These are phyloP conservation scores for Hippopotamus amphibius DNA, from an alignment of 2,113 vertebrate genomes.

Conservation along the genomic window DNA sequence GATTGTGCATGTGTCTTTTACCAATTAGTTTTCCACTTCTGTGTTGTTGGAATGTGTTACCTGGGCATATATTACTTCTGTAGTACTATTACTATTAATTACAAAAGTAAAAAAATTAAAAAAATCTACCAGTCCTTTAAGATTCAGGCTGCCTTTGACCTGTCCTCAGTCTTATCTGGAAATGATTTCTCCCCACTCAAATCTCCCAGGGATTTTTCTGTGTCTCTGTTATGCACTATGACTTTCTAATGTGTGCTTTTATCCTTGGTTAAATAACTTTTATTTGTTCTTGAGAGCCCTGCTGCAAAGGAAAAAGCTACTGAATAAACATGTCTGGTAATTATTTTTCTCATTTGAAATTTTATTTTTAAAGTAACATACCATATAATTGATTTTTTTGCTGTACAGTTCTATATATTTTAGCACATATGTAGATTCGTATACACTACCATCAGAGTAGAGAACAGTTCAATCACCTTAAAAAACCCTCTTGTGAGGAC, in stretches of 20 bases:
- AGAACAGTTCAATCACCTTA: neutral
- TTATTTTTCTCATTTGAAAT: constrained; percentile 32
- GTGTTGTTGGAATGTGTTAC: neutral
- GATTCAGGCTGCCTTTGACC: neutral
- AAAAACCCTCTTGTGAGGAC: neutral
- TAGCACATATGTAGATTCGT: neutral
- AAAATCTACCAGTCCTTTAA: neutral
- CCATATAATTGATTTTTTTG: neutral
- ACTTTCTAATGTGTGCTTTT: neutral
- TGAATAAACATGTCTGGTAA: neutral
- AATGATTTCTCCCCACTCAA: neutral
- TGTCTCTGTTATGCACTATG: neutral
- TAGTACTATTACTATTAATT: neutral
- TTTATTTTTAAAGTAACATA: neutral
- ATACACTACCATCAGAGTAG: neutral
- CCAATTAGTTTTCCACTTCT: neutral
- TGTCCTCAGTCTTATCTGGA: neutral
- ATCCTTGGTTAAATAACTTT: neutral
- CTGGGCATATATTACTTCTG: neutral
- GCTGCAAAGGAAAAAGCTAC: neutral
- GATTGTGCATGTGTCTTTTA: neutral
- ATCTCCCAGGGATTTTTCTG: neutral
- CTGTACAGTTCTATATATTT: neutral
- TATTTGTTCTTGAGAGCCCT: neutral
- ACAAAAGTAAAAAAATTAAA: neutral